These are phyloP conservation scores for Orcinus orca DNA, from an alignment of 2,113 vertebrate species.

Conservation along the genomic window DNA sequence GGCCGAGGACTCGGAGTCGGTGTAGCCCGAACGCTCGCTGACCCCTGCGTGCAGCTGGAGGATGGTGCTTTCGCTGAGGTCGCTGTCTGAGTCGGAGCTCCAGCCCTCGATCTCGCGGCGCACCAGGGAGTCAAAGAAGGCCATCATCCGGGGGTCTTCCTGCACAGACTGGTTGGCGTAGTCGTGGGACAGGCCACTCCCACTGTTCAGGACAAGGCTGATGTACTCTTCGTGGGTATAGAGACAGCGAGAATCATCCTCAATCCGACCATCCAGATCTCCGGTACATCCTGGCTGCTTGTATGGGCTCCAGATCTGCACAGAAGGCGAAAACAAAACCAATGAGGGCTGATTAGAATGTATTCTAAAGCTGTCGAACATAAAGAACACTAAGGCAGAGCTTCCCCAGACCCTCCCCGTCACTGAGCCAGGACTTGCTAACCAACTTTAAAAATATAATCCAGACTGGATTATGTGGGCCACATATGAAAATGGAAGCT, in stretches of 20 bases:
- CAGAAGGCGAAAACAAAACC: conserved; percentile 38
- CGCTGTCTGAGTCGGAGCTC: conserved; percentile 97
- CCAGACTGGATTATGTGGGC: not conserved
- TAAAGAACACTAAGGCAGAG: not conserved
- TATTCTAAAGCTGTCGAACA: not conserved
- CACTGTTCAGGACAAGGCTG: conserved; percentile 97
- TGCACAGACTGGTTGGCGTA: conserved; percentile 98
- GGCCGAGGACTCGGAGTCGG: conserved; percentile 90
- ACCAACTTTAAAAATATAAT: conserved; percentile 7
- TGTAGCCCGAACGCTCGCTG: conserved; percentile 85
- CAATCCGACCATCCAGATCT: conserved; percentile 94
- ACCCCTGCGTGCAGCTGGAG: conserved; percentile 94
- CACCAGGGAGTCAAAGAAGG: conserved; percentile 98
- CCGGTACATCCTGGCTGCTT: conserved; percentile 95
- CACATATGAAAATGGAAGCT: not conserved
- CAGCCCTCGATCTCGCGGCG: conserved; percentile 97
- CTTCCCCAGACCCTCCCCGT: not conserved
- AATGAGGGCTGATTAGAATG: not conserved
- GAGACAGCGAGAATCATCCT: conserved; percentile 95
- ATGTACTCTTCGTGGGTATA: conserved; percentile 99
- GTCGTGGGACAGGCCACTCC: conserved; percentile 96
- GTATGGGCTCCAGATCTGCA: conserved; percentile 97
- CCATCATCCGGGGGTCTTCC: conserved; percentile 99
- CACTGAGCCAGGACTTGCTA: not conserved
- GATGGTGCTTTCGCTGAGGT: conserved; percentile 96